These are phyloP conservation scores for Otolemur garnettii DNA, from an alignment of 2,113 vertebrate genomes.

Conservation along the genomic window DNA sequence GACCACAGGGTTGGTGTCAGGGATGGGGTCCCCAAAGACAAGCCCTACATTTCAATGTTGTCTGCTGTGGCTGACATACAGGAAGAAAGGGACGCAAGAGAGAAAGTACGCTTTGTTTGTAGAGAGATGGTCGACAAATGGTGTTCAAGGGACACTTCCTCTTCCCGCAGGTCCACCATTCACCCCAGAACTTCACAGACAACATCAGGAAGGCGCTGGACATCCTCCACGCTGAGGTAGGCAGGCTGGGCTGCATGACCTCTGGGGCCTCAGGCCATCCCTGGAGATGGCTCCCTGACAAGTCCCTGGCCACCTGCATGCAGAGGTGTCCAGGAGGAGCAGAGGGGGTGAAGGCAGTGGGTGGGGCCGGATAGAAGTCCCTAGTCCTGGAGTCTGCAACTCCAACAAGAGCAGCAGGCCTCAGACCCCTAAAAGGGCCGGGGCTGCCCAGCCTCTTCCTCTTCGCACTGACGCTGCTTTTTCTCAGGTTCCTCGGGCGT, in stretches of 20 bases:
- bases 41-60: background rate
- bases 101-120: background rate
- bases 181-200: conserved; percentile 85
- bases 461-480: background rate
- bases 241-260: rapidly evolving
- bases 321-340: background rate
- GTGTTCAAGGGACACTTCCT: background rate
- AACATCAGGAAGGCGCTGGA: conserved; percentile 86
- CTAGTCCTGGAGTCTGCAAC: too few relatives aligned
- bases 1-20: too few relatives aligned
- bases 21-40: background rate
- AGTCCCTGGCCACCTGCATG: background rate
- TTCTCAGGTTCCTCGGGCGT: conserved; percentile 87
- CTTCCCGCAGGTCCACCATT: conserved; percentile 76
- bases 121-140: background rate
- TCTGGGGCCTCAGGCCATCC: background rate
- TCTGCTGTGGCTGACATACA: background rate
- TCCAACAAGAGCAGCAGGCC: background rate
- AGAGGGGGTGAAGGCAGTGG: background rate
- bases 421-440: background rate
- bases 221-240: conserved; percentile 88
- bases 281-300: background rate
- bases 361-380: background rate
- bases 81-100: background rate
- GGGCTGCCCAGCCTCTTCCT: too few relatives aligned